These are phyloP conservation scores for Drosophila hydei DNA, from an alignment of 1,140 invertebrate genomes.

Conservation along the genomic window DNA sequence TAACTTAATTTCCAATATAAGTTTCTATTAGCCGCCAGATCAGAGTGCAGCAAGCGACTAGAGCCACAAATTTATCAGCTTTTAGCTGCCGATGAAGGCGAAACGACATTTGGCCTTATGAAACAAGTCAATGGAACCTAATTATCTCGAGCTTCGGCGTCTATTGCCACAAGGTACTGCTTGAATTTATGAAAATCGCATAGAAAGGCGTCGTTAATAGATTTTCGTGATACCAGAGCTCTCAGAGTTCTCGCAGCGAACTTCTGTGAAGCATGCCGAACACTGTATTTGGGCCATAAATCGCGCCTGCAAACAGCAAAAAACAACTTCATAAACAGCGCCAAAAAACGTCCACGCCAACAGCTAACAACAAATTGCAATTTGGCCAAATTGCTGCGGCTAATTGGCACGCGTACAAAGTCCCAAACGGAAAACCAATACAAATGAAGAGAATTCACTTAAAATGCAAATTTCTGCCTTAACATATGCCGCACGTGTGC, in stretches of 20 bases:
- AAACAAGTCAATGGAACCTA: no score
- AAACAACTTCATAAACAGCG: constrained; percentile 75
- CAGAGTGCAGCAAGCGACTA: constrained; percentile 32
- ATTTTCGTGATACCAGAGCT: background rate
- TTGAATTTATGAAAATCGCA: background rate
- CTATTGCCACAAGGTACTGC: no score
- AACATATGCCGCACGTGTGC: constrained; percentile 45
- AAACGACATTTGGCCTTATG: background rate
- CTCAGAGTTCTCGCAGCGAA: background rate
- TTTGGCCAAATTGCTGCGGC: constrained; percentile 78
- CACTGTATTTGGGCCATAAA: constrained; percentile 46
- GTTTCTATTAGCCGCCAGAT: constrained; percentile 52
- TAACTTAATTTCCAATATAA: constrained; percentile 62
- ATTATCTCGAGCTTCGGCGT: no score
- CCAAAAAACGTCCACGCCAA: constrained; percentile 58
- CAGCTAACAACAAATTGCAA: constrained; percentile 80
- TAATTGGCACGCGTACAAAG: constrained; percentile 75
- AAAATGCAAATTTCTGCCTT: constrained; percentile 71
- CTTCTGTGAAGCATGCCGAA: background rate
- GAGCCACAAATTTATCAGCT: background rate
- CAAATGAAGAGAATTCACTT: constrained; percentile 81
- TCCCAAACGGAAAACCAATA: constrained; percentile 48
- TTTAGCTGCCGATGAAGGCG: background rate
- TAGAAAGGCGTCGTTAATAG: background rate
- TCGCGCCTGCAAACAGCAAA: constrained; percentile 22